Evolutionary conservation across 2,113 vertebrate genomes (phyloP), one percentile per base, ranked within the genome.

Genomic region (Nestor notabilis): DNA sequence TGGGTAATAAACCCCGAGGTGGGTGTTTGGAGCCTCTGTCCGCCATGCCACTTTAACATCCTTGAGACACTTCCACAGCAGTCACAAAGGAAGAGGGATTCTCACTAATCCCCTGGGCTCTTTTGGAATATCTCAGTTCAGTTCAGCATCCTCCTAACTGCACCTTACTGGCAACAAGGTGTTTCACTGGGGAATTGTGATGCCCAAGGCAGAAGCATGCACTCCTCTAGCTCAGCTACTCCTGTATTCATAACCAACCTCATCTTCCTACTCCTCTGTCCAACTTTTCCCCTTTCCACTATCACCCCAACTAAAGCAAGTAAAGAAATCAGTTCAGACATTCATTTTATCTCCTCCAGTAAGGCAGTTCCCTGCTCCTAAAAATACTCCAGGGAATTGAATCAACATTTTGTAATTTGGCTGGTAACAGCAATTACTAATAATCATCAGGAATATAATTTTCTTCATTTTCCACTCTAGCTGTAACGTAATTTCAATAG

Each of bases 401-500:
- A 96, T 93, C 91, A 95, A 89, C 89, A 60, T 88, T 70, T 90
- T 80, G 46, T 80, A 95, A 95, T 95, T 90, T 85, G 75, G 25
- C 44, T 93, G 87, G 50, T 80, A 74, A 88, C 52, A 94, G 94
- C 52, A 94, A 95, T 95, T 87, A 94, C 71, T 94, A 95, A 94
- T 91, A 87, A 96, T 91, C 86, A 95, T 43, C 65, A 63, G 63
- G 74, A 93, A 72, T 44, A 85, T n/a, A 58, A 96, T 91, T 85
- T 90, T 87, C 83, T 77, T 87, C 75, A 15, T 93, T 92, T 96
- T 90, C 81, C 89, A 12, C 56, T 91, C 77, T 72, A 63, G 52
- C 70, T 87, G 43, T 65, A 96, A 79, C 20, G 41, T 56, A 91
- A 92, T 92, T 90, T 79, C 81, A 76, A 82, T 43, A 65, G 33